Evolutionary conservation across 2,888 invertebrate genomes (phyloP).

Genomic region (Rhaphigaster nebulosa): DNA sequence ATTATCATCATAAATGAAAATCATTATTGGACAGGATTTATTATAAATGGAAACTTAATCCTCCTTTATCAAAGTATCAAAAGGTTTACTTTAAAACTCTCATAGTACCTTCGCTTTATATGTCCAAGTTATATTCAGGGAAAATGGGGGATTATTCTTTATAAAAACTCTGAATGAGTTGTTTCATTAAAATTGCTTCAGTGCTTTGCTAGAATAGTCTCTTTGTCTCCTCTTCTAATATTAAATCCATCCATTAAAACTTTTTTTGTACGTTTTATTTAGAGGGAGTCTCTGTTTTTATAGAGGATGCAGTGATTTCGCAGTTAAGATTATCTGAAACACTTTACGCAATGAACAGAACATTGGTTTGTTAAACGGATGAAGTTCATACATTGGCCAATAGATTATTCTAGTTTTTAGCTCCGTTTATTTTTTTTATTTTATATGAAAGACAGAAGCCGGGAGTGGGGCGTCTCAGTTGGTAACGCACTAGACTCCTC

Average conservation of each 20-base stretch:
- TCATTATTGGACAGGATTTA: too few species aligned
- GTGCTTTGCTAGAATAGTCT: neutral
- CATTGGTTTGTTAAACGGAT: neutral
- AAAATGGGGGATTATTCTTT: neutral
- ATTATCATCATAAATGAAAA: too few species aligned
- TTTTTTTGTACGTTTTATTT: neutral
- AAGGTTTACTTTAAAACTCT: too few species aligned
- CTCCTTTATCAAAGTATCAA: too few species aligned
- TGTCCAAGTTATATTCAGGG: neutral
- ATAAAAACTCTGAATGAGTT: neutral
- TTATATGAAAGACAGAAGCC: too few species aligned
- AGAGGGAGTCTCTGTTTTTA: neutral
- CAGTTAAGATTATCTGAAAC: neutral
- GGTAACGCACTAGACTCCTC: too few species aligned
- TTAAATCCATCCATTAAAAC: slow-evolving; percentile 19
- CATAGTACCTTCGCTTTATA: neutral
- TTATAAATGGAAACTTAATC: too few species aligned
- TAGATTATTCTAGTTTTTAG: too few species aligned
- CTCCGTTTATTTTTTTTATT: too few species aligned
- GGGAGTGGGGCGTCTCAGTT: too few species aligned
- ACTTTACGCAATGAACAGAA: neutral
- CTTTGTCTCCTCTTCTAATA: neutral
- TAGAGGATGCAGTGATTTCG: neutral
- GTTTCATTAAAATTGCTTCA: neutral
- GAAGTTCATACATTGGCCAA: neutral